A percentile compares a stretch with the other conserved stretches of the same genome.
Conservation (phyloP, 2,797 vertebrate genomes). For the Sorex maritimensis region DNA sequence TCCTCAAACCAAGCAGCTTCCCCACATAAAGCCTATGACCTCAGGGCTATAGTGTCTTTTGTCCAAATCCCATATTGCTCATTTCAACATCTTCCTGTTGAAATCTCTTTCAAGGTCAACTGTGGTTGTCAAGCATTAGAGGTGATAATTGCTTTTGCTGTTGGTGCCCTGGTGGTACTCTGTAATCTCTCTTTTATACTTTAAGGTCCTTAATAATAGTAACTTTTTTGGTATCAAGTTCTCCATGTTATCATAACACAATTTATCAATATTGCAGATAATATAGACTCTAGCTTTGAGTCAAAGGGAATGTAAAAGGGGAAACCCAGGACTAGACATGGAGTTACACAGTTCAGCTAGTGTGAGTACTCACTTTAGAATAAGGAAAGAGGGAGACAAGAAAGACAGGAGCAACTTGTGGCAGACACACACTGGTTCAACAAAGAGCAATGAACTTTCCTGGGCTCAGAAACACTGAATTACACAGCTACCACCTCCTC, state of each 20-base stretch:
- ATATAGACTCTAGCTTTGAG: not conserved
- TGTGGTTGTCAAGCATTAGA: too few relatives aligned
- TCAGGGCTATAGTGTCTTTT: too few relatives aligned
- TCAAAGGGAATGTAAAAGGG: not conserved
- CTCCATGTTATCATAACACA: not conserved
- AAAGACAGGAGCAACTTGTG: not conserved
- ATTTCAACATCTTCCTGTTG: too few relatives aligned
- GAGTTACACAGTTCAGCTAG: not conserved
- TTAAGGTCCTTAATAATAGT: not conserved
- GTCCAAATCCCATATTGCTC: not conserved
- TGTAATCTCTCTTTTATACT: not conserved
- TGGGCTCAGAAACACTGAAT: not conserved
- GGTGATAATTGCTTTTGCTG: not conserved
- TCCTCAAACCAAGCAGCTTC: not conserved
- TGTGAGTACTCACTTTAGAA: not conserved
- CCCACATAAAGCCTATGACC: too few relatives aligned
- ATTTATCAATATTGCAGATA: not conserved
- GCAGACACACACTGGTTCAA: not conserved
- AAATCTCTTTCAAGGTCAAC: too few relatives aligned
- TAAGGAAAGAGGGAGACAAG: not conserved
- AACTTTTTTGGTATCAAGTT: not conserved
- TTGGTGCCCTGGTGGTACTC: not conserved
- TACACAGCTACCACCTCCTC: not conserved
- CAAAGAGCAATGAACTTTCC: not conserved
- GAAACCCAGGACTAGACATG: not conserved